A percentile compares a stretch with the other conserved stretches of the same genome.
phyloP scores from a whole-genome alignment of 2,888 invertebrate species.

The Euphydryas editha region DNA sequence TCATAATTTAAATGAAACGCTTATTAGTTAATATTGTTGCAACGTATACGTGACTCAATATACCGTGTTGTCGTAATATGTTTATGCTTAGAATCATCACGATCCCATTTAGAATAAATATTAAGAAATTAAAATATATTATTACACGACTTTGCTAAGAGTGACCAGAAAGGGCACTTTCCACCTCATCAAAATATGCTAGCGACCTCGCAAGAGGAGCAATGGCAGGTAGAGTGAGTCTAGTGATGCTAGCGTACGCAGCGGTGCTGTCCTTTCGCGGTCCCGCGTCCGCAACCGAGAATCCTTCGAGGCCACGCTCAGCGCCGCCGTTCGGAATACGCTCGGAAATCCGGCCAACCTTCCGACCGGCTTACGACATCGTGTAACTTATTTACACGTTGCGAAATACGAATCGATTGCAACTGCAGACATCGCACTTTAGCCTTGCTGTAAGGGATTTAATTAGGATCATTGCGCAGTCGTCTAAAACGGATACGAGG shows the following conservation, averaged over 20 bases:
- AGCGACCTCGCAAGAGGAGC: constrained; percentile 45
- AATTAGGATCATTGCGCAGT: constrained; percentile 83
- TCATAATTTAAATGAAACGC: constrained; percentile 32
- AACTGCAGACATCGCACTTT: constrained; percentile 81
- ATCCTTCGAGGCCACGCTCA: constrained; percentile 75
- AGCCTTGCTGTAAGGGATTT: constrained; percentile 82
- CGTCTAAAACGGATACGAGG: constrained; percentile 82
- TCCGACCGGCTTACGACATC: constrained; percentile 82
- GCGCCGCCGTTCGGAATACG: constrained; percentile 75
- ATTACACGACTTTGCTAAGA: background rate
- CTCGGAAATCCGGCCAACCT: constrained; percentile 84
- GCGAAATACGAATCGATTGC: constrained; percentile 83
- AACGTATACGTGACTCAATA: constrained; percentile 73
- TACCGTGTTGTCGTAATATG: constrained; percentile 20
- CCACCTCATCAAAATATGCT: constrained; percentile 39
- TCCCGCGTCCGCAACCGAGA: constrained; percentile 73
- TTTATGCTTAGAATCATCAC: constrained; percentile 25
- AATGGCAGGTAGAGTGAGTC: constrained; percentile 44
- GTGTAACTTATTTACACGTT: constrained; percentile 82
- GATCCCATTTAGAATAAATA: constrained; percentile 27
- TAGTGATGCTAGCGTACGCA: constrained; percentile 35
- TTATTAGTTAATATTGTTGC: constrained; percentile 70
- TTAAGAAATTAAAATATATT: constrained; percentile 18
- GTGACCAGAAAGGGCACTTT: background rate
- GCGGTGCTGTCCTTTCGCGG: constrained; percentile 52